Evolutionary conservation across 2,888 invertebrate species (phyloP), one percentile per base, ranked within the genome.

Genomic region (Colostygia pectinataria): DNA sequence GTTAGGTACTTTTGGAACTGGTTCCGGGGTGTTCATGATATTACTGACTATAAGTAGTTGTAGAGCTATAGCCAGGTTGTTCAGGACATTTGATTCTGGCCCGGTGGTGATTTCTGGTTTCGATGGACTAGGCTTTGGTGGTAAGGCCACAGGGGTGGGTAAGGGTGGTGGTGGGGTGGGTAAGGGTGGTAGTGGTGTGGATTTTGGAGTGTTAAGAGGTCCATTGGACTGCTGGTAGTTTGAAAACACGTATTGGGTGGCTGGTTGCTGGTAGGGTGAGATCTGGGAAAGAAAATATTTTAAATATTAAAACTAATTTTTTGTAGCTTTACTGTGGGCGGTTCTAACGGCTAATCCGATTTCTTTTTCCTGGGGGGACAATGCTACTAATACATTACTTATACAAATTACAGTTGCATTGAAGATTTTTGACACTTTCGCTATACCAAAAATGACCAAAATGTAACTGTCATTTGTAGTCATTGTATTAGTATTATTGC

Each of bases 61-160:
- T 34, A 88, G 59, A 0, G 87, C 85, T 25, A 87, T 77, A 1
- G 87, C 88, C 53, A 88, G 59, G 53, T 87, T 88, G 31, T 87
- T 88, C 0, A 88, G 48, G 0, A 86, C 67, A 14, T 72, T 75
- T 0, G 76, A 55, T 39, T 88, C 85, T 13, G 44, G 25, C 5
- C 49, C 28, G 1, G 43, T 7, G 2, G 14, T 54, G 40, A n/a
- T n/a, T n/a, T n/a, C n/a, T n/a, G n/a, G n/a, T n/a, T n/a, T n/a
- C n/a, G n/a, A n/a, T n/a, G n/a, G n/a, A n/a, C n/a, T n/a, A n/a
- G 36, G 12, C 6, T 15, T 29, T 3, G 43, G 5, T 25, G 38
- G 7, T 40, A 44, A 40, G 2, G 41, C 33, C 1, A 31, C 1
- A 9, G 52, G 46, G 14, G 9, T 10, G 1, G 32, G 24, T 5